Evolutionary conservation across 2,888 invertebrate genomes (phyloP).

Genomic region (Euproctis similis): DNA sequence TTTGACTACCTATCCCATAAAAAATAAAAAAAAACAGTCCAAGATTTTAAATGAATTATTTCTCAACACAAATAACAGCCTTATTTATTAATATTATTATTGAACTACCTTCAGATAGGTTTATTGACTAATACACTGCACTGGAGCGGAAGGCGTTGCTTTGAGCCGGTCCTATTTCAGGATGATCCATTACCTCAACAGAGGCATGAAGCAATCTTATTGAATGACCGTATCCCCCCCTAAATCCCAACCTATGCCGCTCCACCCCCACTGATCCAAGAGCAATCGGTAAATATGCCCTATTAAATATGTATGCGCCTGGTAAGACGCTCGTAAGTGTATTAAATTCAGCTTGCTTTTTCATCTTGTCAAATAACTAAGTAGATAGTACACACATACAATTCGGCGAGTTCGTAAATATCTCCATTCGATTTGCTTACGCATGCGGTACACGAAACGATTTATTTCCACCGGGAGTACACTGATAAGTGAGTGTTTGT

Average conservation of each 20-base stretch:
- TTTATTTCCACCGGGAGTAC: conserved; percentile 34
- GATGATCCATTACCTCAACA: conserved; percentile 74
- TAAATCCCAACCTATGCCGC: conserved; percentile 30
- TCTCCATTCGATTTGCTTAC: conserved; percentile 44
- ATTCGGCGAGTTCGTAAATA: conserved; percentile 39
- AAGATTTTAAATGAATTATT: no score
- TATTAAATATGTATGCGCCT: conserved; percentile 75
- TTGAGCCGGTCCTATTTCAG: conserved; percentile 73
- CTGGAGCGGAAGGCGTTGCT: conserved; percentile 61
- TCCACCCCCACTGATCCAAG: conserved; percentile 57
- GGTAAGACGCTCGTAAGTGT: conserved; percentile 73
- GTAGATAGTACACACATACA: no score
- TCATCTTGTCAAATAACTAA: conserved; percentile 64
- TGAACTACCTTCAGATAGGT: neutral
- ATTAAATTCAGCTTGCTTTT: conserved; percentile 73
- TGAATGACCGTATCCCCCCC: conserved; percentile 72
- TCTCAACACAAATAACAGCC: no score
- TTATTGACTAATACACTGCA: conserved; percentile 31
- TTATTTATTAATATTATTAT: no score
- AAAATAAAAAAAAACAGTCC: no score
- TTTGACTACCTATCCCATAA: no score
- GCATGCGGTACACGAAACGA: conserved; percentile 41
- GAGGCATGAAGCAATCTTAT: conserved; percentile 77
- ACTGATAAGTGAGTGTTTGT: conserved; percentile 18
- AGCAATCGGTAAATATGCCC: conserved; percentile 76